Base-by-base conservation (phyloP, 2,797 vertebrate genomes). In the Muscicapa comitata region DNA sequence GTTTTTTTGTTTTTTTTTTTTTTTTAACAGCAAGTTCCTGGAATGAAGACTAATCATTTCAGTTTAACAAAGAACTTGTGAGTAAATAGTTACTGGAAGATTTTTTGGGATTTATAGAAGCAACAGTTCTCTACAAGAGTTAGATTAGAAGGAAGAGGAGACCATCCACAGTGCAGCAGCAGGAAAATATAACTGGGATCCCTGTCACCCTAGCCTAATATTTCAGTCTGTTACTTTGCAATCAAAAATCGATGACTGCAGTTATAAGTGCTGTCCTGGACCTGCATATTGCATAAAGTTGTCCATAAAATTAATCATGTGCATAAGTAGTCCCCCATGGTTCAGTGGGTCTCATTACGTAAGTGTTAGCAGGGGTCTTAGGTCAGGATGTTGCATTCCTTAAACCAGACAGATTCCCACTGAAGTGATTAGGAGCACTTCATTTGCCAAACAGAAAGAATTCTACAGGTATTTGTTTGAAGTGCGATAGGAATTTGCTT, bases 321-420 rank as follows among this genome's bases (percentile, higher is more conserved):
- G 68, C 61, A 25, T 83, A 91, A 95, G 75, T 12, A 93, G 75
- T 80, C 85, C 87, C 93, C 75, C 91, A 83, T 75, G 91, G 89
- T 86, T 94, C 91, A 86, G 78, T 58, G 68, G 53, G 42, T 94
- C 65, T 91, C 53, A 58, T 77, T 83, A 93, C 9, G 0, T 66
- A 94, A 93, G 72, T 47, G 65, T 54, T 80, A 85, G 65, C 57
- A 87, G 72, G n/a, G 91, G 81, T 77, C 91, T 85, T 61, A 89
- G 94, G 94, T 96, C 91, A 95, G 42, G 79, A 74, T 86, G 47
- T 50, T 8, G 70, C 94, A 93, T 95, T 95, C 96, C 93, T 95
- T 38, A 90, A 86, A 62, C 45, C 91, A 94, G 91, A 94, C 65
- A 47, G 90, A 93, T 94, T 86, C 75, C 59, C 75, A 54, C 2